Evolutionary conservation across 2,797 vertebrate species (phyloP).

Genomic region (Tadarida brasiliensis): DNA sequence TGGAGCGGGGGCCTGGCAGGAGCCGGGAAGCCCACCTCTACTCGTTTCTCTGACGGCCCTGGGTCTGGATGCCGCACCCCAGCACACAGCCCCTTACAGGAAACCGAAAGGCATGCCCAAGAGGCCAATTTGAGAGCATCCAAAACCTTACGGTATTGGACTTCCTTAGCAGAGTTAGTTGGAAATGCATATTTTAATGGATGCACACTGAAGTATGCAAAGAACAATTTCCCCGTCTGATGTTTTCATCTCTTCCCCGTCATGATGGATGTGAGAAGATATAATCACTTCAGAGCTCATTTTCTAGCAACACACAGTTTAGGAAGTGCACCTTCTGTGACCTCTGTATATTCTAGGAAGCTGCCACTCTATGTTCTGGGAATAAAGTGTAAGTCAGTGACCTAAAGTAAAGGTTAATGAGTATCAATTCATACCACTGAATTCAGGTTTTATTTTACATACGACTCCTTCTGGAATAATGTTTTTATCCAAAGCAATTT

Average conservation of each 20-base stretch:
- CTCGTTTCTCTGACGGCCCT: not conserved
- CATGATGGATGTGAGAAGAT: slow-evolving; percentile 7
- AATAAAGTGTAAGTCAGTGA: not conserved
- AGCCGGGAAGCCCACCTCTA: fast-evolving
- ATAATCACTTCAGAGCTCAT: slow-evolving; percentile 15
- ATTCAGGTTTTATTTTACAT: slow-evolving; percentile 30
- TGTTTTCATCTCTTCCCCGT: slow-evolving; percentile 12
- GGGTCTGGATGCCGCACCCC: not conserved
- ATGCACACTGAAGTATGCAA: not conserved
- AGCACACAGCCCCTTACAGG: not conserved
- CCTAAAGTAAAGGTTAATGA: not conserved
- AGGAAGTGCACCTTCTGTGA: not conserved
- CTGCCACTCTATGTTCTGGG: not conserved
- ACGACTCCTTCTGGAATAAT: not conserved
- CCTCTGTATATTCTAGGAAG: not conserved
- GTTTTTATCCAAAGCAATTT: not conserved
- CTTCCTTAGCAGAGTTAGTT: not conserved
- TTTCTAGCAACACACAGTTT: not conserved
- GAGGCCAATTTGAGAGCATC: not conserved
- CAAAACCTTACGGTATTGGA: not conserved
- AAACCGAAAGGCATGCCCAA: not conserved
- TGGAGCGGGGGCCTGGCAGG: not conserved
- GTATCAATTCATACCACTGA: not conserved
- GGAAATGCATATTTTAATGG: slow-evolving; percentile 33
- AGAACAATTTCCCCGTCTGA: slow-evolving; percentile 45